These are phyloP conservation scores for Sialis lutaria DNA, from an alignment of 2,888 invertebrate genomes.

Conservation along the genomic window DNA sequence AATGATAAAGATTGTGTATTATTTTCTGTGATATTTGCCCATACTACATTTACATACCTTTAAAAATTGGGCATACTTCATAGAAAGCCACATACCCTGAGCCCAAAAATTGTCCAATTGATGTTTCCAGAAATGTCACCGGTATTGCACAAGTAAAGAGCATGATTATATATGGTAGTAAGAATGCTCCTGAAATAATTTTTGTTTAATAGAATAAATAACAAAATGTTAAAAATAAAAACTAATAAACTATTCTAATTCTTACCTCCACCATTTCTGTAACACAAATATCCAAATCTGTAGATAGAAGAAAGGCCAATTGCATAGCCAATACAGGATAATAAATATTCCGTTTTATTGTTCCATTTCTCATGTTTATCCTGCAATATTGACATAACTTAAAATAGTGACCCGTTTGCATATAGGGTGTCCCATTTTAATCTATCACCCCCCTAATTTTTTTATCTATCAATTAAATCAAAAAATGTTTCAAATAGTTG, in stretches of 20 bases:
- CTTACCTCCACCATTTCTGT: conserved; percentile 70
- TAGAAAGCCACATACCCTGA: conserved; percentile 69
- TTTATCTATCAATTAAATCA: too few species aligned
- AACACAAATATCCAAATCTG: conserved; percentile 75
- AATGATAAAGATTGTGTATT: not conserved
- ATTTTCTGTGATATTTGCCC: too few species aligned
- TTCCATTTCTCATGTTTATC: conserved; percentile 44
- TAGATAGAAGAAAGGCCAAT: conserved; percentile 76
- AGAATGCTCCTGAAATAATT: conserved; percentile 54
- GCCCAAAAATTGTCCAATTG: conserved; percentile 70
- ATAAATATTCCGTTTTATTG: conserved; percentile 59
- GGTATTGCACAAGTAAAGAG: conserved; percentile 70
- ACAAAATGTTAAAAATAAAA: too few species aligned
- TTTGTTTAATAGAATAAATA: not conserved
- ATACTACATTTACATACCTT: conserved; percentile 38
- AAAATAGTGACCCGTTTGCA: too few species aligned
- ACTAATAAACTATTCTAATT: conserved; percentile 8
- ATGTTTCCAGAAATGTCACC: conserved; percentile 72
- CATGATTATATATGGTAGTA: conserved; percentile 72
- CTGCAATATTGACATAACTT: too few species aligned
- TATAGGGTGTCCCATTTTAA: too few species aligned
- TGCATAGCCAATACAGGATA: conserved; percentile 69
- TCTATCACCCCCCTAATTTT: too few species aligned
- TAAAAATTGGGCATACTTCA: conserved; percentile 65
- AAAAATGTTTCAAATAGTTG: too few species aligned